Base-by-base conservation (phyloP, 2,888 invertebrate genomes). In the Agrochola lota region DNA sequence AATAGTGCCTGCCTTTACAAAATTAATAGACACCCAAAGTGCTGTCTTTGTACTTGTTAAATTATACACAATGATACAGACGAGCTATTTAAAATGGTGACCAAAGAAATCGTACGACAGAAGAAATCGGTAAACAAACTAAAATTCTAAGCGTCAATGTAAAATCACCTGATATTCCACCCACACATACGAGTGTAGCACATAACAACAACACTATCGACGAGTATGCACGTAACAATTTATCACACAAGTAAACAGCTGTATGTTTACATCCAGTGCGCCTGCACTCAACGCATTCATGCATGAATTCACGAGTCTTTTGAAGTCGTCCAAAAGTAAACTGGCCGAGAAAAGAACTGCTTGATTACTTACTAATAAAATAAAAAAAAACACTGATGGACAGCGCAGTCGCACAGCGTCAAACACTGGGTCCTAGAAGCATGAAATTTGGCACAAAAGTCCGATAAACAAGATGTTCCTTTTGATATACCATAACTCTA, bases 241-340 rank as follows among this genome's bases (percentile, higher is more conserved):
- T 52, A 63, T 62, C 84, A 84, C 26, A 70, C 52, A 69, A 30
- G 71, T 75, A 77, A 86, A 77, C 59, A 78, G 66, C 46, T 77
- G 69, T 83, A 71, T 86, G 74, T 87, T 87, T 84, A 88, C 81
- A 71, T 43, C 35, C 20, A 88, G 86, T 88, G 68, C 87, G 70
- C 59, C 17, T 40, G 87, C 60, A 87, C 87, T 23, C 20, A 79
- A 59, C n/a, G 71, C 68, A 68, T 69, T 74, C 23, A 35, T 62
- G 52, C 35, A 55, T 20, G 20, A 60, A 60, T 35, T 67, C 46
- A 26, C 49, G 40, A 63, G 68, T 62, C 23, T 59, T 63, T 60
- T 74, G 62, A 71, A 52, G 43, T 11, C 15, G 15, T 23, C 43
- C 55, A 71, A 49, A 80, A 64, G n/a, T 49, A 49, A 46, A 60